Evolutionary conservation across 2,888 invertebrate species (phyloP).

Genomic region (Oithona nana): DNA sequence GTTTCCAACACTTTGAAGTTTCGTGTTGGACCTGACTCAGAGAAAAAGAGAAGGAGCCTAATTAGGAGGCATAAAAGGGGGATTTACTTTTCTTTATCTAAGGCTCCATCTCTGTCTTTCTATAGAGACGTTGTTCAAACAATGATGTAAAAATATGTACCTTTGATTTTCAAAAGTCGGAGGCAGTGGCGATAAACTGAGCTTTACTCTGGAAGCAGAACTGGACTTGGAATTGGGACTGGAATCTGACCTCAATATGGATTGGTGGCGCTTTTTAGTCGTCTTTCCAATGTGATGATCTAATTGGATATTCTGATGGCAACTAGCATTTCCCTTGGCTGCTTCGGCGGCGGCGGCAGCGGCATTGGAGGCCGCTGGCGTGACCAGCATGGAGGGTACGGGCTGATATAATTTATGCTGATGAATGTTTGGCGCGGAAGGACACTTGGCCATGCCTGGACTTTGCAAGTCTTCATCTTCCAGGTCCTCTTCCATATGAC

Average conservation of each 20-base stretch:
- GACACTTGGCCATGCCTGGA: conserved; percentile 30
- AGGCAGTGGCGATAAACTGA: neutral
- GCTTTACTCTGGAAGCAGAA: neutral
- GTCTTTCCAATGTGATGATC: neutral
- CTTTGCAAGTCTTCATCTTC: neutral
- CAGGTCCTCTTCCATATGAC: neutral
- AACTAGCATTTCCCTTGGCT: too few relatives aligned
- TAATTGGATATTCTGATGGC: too few relatives aligned
- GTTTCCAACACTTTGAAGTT: too few relatives aligned
- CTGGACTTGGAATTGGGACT: neutral
- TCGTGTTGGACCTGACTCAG: too few relatives aligned
- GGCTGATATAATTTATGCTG: conserved; percentile 2
- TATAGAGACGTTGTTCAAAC: too few relatives aligned
- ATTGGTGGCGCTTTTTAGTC: neutral
- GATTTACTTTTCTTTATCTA: too few relatives aligned
- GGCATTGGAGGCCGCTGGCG: neutral
- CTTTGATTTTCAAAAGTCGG: too few relatives aligned
- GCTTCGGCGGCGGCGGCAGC: too few relatives aligned
- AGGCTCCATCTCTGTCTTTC: too few relatives aligned
- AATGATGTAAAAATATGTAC: too few relatives aligned
- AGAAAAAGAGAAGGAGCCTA: too few relatives aligned
- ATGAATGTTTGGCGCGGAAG: conserved; percentile 38
- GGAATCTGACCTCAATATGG: neutral
- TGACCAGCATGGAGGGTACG: neutral
- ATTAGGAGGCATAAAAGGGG: too few relatives aligned